These are phyloP conservation scores for Eurois occulta DNA, from an alignment of 2,888 invertebrate species.

Conservation along the genomic window DNA sequence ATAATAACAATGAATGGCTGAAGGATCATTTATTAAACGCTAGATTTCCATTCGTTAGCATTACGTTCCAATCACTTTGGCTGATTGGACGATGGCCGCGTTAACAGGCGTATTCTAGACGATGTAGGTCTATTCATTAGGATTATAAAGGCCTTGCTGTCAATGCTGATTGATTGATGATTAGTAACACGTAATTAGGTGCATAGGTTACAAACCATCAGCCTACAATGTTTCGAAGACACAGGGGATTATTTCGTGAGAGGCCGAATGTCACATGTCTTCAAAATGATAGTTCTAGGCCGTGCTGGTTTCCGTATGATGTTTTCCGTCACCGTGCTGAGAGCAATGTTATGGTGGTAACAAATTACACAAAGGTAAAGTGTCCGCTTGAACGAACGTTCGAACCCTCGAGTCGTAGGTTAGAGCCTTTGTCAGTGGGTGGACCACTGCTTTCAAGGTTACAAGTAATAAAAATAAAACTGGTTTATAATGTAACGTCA, in stretches of 20 bases:
- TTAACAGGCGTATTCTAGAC: constrained; percentile 6
- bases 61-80: constrained; percentile 9
- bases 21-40: constrained; percentile 6
- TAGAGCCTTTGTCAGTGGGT: too few relatives aligned
- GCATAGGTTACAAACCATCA: neutral
- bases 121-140: neutral
- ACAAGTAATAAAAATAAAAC: too few relatives aligned
- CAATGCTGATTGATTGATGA: constrained; percentile 5
- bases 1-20: constrained; percentile 29
- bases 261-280: neutral
- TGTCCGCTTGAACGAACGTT: too few relatives aligned
- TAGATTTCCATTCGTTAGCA: constrained; percentile 22
- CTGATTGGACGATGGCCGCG: constrained; percentile 5
- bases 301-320: neutral
- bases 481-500: too few relatives aligned
- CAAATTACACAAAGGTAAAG: neutral
- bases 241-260: neutral
- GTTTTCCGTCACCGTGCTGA: neutral
- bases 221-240: neutral
- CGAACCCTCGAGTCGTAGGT: too few relatives aligned
- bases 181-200: neutral
- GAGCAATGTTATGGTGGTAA: neutral
- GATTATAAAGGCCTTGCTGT: constrained; percentile 8
- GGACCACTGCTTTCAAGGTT: too few relatives aligned
- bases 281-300: neutral